Evolutionary conservation across 2,797 vertebrate species (phyloP), one percentile per base, ranked within the genome.

Genomic region (Etheostoma nigrum): DNA sequence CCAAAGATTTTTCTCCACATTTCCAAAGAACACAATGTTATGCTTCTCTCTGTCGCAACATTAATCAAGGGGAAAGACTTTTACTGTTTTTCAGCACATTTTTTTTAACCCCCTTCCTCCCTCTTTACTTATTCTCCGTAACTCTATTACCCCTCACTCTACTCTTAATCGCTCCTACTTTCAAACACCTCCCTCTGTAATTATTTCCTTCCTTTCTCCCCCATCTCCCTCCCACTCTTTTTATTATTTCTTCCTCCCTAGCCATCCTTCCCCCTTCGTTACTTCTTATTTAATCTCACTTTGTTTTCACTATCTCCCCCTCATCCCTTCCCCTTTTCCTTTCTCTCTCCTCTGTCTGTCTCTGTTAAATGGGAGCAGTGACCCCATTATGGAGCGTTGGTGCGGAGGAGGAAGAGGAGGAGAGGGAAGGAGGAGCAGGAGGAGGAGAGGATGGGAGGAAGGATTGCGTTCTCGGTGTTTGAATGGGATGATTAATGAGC

Each of bases 401-500:
- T 86, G 86, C 72, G 45, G 80, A 36, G 61, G 88, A 90, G 83
- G 80, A 87, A 73, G 85, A 88, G 82, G 86, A 86, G 85, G 78
- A 81, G 81, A 83, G 76, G 67, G 82, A 82, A 88, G 90, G 85
- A 90, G 89, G 83, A 89, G 89, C 59, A 83, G 85, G 71, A 88
- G 90, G 86, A 91, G 85, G 88, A 88, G 86, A 87, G 88, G 88
- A 87, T 76, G 79, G 74, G 88, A 85, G 87, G 88, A 90, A 81
- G 89, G 88, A 84, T 92, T 90, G 86, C 63, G 45, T 86, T 88
- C 67, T 14, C 49, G 47, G 81, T 44, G 91, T 91, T 89, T 93
- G 91, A 92, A 93, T 90, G 83, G 74, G 88, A 91, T 94, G 93
- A 94, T 93, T 94, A 94, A 94, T 94, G 93, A 92, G 86, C 47